A percentile compares a stretch with the other conserved stretches of the same genome.
These are phyloP conservation scores for Maconellicoccus hirsutus DNA, from an alignment of 1,140 invertebrate genomes.

Conservation along the genomic window DNA sequence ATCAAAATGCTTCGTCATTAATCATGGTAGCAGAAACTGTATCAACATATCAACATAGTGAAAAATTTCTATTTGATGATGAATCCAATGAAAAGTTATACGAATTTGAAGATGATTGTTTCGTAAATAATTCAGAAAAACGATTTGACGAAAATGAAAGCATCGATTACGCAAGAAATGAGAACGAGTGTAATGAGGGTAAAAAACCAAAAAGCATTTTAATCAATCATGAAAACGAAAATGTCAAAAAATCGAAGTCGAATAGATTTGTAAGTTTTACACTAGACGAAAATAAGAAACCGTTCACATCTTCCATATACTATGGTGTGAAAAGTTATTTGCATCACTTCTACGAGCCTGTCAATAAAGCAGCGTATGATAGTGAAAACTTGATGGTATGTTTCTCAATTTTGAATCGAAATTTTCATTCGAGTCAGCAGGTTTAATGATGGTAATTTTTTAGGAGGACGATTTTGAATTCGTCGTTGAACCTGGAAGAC, in stretches of 20 bases:
- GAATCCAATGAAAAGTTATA: neutral
- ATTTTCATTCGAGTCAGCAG: no score
- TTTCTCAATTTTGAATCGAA: no score
- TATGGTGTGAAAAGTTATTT: slow-evolving; percentile 41
- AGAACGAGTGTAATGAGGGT: neutral
- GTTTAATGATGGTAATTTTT: slow-evolving; percentile 9
- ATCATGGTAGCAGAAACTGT: neutral
- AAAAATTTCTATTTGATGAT: neutral
- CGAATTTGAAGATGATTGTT: neutral
- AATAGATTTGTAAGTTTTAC: neutral
- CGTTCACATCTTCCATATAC: slow-evolving; percentile 33
- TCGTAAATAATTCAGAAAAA: neutral
- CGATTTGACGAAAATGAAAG: neutral
- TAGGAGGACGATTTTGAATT: slow-evolving; percentile 38
- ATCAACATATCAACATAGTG: neutral
- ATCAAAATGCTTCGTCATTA: neutral
- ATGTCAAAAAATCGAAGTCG: neutral
- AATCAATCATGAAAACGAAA: neutral
- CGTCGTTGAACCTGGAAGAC: slow-evolving; percentile 34
- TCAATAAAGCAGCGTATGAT: slow-evolving; percentile 27
- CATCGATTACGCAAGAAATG: neutral
- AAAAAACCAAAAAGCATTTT: neutral
- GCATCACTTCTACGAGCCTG: slow-evolving; percentile 39
- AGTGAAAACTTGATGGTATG: neutral
- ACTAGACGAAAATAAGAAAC: neutral